Conservation (phyloP, 2,888 invertebrate genomes). For the Cyaniris semiargus region DNA sequence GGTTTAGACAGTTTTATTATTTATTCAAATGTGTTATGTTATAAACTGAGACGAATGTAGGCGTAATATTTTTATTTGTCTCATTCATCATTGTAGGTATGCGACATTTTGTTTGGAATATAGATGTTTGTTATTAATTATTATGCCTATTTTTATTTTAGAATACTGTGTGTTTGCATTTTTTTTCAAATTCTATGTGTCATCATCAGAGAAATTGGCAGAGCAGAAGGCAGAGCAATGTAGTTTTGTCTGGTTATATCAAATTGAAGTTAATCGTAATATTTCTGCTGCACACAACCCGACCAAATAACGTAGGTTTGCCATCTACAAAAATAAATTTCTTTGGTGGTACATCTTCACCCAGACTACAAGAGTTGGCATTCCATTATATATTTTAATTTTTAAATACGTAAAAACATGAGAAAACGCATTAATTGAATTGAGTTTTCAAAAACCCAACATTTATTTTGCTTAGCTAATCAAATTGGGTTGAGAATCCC, state of each 20-base stretch:
- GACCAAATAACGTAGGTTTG: background rate
- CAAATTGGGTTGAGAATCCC: constrained; percentile 61
- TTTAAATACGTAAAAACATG: background rate
- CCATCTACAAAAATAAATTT: background rate
- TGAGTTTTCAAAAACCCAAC: background rate
- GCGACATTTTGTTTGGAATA: background rate
- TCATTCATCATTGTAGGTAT: constrained; percentile 35
- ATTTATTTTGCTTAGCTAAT: constrained; percentile 8
- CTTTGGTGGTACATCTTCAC: background rate
- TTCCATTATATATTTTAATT: background rate
- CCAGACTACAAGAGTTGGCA: background rate
- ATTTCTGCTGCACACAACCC: background rate
- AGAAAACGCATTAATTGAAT: background rate
- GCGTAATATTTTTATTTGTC: constrained; percentile 33
- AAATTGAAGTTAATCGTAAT: background rate
- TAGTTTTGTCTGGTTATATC: background rate
- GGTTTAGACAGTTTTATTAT: constrained; percentile 17
- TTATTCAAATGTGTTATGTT: constrained; percentile 21
- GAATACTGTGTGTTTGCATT: background rate
- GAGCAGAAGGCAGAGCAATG: background rate
- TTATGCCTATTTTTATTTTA: background rate
- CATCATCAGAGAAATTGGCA: no score
- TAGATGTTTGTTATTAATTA: background rate
- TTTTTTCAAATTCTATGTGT: no score
- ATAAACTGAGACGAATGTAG: constrained; percentile 11